These are phyloP conservation scores for Cardiocondyla obscurior DNA, from an alignment of 1,140 invertebrate species.

Conservation along the genomic window DNA sequence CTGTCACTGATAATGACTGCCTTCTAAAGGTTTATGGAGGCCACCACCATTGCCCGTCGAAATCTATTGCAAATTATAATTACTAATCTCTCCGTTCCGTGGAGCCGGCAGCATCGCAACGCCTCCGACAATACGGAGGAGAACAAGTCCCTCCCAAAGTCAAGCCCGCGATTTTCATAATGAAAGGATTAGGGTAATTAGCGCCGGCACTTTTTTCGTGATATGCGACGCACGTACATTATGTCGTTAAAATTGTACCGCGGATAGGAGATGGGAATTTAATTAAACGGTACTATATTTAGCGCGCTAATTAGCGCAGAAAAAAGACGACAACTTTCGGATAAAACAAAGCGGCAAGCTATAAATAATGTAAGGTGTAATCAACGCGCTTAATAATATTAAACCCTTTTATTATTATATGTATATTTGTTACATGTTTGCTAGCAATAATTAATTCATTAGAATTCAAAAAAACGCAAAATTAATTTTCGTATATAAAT, in stretches of 20 bases:
- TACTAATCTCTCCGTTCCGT: neutral
- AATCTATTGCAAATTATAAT: constrained; percentile 41
- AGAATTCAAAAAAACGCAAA: neutral
- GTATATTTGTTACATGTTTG: neutral
- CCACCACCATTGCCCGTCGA: neutral
- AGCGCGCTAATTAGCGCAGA: constrained; percentile 32
- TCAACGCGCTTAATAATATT: constrained; percentile 11
- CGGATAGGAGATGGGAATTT: constrained; percentile 31
- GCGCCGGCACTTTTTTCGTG: neutral
- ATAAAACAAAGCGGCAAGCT: constrained; percentile 3
- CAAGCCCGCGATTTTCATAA: neutral
- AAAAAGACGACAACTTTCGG: neutral
- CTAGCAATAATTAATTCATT: constrained; percentile 27
- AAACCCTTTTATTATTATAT: constrained; percentile 20
- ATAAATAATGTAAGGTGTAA: constrained; percentile 39
- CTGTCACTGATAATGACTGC: constrained; percentile 35
- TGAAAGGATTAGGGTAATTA: constrained; percentile 27
- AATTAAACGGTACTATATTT: constrained; percentile 45
- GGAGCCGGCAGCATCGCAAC: neutral
- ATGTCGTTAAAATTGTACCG: constrained; percentile 36
- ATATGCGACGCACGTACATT: constrained; percentile 20
- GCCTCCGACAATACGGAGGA: neutral
- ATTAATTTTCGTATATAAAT: neutral
- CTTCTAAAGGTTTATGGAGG: constrained; percentile 41
- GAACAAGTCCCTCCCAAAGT: neutral